Percentiles rank a stretch among this genome's conserved stretches.
phyloP scores from a whole-genome alignment of 2,113 vertebrate species.

The Mesocricetus auratus region DNA sequence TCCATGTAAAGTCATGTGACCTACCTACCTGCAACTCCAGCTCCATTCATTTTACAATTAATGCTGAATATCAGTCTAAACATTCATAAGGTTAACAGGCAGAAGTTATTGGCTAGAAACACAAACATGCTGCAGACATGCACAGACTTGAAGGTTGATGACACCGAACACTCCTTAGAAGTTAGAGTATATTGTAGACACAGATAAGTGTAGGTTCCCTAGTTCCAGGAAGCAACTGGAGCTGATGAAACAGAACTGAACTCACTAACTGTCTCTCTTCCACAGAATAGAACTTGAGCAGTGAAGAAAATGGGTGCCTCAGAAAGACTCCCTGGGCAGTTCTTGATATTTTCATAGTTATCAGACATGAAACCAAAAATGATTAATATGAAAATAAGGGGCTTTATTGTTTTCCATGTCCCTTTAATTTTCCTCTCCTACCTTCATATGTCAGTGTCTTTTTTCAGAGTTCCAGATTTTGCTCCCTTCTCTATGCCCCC shows the following conservation, averaged over 20 bases:
- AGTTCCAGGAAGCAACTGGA: background rate
- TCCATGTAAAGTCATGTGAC: background rate
- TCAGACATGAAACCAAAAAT: constrained; percentile 44
- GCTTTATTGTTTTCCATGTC: background rate
- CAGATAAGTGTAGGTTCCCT: background rate
- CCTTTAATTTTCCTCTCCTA: background rate
- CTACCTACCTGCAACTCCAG: background rate
- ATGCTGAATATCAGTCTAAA: background rate
- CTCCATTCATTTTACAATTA: constrained; percentile 10
- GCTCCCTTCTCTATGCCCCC: background rate
- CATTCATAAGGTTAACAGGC: background rate
- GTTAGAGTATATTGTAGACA: constrained; percentile 19
- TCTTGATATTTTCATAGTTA: constrained; percentile 46
- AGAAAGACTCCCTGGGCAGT: constrained; percentile 23
- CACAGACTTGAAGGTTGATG: background rate
- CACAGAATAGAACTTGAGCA: background rate
- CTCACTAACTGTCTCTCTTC: constrained; percentile 27
- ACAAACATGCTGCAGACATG: background rate
- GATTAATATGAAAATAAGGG: constrained; percentile 47
- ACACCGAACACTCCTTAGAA: background rate
- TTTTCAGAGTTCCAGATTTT: background rate
- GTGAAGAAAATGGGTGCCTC: constrained; percentile 43
- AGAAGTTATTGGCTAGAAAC: constrained; percentile 52
- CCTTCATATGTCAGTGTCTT: background rate
- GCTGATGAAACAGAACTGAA: constrained; percentile 1